Conservation (phyloP, 2,113 vertebrate species). For the Neofelis nebulosa region DNA sequence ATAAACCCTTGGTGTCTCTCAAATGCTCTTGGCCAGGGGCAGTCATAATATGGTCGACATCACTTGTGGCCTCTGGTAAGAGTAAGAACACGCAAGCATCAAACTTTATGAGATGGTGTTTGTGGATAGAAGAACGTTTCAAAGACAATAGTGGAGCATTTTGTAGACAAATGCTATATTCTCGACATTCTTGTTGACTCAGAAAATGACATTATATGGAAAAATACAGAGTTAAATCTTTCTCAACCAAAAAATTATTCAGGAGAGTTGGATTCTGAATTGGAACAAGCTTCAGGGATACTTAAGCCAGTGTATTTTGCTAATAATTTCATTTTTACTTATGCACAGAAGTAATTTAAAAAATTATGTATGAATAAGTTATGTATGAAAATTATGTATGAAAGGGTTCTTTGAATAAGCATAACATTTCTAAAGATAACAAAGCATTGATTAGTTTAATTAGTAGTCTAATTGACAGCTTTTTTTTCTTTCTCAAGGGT, state of each 20-base stretch:
- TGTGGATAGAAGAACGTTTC: background rate
- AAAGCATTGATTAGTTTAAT: background rate
- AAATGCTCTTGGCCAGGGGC: background rate
- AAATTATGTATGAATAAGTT: background rate
- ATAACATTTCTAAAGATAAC: background rate
- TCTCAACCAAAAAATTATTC: background rate
- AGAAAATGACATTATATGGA: background rate
- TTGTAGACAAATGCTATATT: background rate
- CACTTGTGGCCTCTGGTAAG: background rate
- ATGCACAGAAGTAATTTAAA: background rate
- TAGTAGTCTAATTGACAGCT: background rate
- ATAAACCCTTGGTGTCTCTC: background rate
- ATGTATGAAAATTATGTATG: background rate
- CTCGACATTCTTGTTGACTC: background rate
- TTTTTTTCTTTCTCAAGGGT: background rate
- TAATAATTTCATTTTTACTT: slow-evolving; percentile 26
- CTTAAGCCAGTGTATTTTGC: background rate
- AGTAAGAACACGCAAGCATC: background rate
- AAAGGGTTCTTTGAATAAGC: background rate
- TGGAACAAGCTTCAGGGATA: background rate
- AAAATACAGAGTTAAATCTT: background rate
- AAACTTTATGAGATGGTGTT: background rate
- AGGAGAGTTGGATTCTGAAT: background rate
- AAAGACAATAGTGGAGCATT: background rate
- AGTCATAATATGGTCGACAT: background rate